Base-by-base conservation (phyloP, 2,888 invertebrate species). In the Plutella xylostella region DNA sequence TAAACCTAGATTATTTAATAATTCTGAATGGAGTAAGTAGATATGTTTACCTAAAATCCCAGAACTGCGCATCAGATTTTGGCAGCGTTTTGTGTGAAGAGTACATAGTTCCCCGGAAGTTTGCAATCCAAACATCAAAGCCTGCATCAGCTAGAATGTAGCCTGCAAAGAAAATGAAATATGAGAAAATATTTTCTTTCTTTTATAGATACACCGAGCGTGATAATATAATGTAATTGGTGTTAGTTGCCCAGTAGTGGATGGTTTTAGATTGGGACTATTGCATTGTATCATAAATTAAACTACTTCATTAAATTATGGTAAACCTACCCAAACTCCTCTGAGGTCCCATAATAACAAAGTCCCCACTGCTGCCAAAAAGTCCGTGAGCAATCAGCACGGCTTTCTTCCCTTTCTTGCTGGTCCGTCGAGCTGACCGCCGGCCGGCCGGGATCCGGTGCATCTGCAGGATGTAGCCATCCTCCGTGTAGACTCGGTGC, bases 311-410 rank as follows among this genome's bases (percentile, higher is more conserved):
- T n/a, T n/a, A n/a, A n/a, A n/a, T n/a, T n/a, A n/a, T n/a, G 4
- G 11, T 5, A 14, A 17, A 20, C 51, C 67, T 66, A 89, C 90
- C 87, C 20, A 91, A 66, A 55, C 89, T 88, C 54, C 87, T 86
- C 45, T 85, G 79, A 0, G 88, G 89, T 0, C 88, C 88, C 80
- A 90, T 90, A 48, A 90, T 82, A 5, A 92, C 72, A 84, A 90
- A 93, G 59, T 90, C 89, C 0, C 89, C 85, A 4, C 91, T 89
- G 54, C 89, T 87, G 2, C 89, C 88, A 4, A 88, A 55, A 0
- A 92, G 62, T 0, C 93, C 89, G 50, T 88, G 88, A 47, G 86
- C 70, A 5, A 89, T 51, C 5, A 88, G 61, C 3, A 88, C 72
- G 0, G 73, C 69, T 45, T 62, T 70, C 59, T 77, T 76, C 33